Percentiles rank a stretch among this genome's conserved stretches.
These are phyloP conservation scores for Eriosoma lanigerum DNA, from an alignment of 1,140 invertebrate genomes.

Conservation along the genomic window DNA sequence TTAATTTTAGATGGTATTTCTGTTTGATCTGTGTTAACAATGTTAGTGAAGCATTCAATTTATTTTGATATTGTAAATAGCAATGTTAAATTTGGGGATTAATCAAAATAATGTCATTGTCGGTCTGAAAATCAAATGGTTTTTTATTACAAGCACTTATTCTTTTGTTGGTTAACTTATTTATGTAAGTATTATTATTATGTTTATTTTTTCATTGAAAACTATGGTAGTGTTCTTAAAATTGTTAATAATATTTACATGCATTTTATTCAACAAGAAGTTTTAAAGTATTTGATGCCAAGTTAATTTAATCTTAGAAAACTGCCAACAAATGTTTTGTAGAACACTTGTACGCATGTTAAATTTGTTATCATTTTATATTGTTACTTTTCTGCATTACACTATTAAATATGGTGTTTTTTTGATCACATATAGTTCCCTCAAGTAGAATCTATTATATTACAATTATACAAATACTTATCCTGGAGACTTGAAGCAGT, in stretches of 20 bases:
- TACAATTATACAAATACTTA: slow-evolving; percentile 23
- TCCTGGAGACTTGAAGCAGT: slow-evolving; percentile 31
- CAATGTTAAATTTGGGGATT: slow-evolving; percentile 41
- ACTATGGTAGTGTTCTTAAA: background rate
- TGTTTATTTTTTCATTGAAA: slow-evolving; percentile 5
- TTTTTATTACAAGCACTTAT: slow-evolving; percentile 3
- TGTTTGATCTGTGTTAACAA: slow-evolving; percentile 36
- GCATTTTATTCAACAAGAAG: background rate
- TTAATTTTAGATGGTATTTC: slow-evolving; percentile 29
- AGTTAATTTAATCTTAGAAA: background rate
- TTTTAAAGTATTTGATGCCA: background rate
- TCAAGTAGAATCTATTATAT: background rate
- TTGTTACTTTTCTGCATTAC: slow-evolving; percentile 12
- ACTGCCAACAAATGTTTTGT: background rate
- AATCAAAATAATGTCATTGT: slow-evolving; percentile 48
- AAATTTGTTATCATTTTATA: slow-evolving; percentile 33
- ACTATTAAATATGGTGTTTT: background rate
- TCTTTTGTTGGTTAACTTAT: slow-evolving; percentile 39
- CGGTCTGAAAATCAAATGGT: slow-evolving; percentile 49
- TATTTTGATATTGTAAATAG: slow-evolving; percentile 41
- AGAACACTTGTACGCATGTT: background rate
- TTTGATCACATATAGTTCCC: background rate
- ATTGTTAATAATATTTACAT: background rate
- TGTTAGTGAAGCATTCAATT: slow-evolving; percentile 24
- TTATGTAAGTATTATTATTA: slow-evolving; percentile 22